These are phyloP conservation scores for Chrysotoxum bicinctum DNA, from an alignment of 2,888 invertebrate species.

Conservation along the genomic window DNA sequence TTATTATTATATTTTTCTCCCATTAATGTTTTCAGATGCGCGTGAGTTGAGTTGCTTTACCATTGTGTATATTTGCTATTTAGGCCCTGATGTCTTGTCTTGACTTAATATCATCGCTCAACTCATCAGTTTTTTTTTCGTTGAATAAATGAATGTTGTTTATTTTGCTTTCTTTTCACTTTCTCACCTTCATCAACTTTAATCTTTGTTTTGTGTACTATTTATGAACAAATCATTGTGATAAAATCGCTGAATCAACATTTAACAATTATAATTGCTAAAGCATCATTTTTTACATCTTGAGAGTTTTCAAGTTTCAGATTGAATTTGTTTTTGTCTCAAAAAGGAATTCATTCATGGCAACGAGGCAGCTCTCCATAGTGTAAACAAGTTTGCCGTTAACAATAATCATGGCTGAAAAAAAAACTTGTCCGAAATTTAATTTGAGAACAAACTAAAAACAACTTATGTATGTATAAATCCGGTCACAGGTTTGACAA, in stretches of 20 bases:
- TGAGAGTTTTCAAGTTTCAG: background rate
- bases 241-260: constrained; percentile 17
- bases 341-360: constrained; percentile 3
- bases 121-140: background rate
- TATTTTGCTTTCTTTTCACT: constrained; percentile 69
- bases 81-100: background rate
- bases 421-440: constrained; percentile 32
- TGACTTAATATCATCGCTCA: constrained; percentile 23
- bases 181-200: constrained; percentile 57
- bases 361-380: background rate
- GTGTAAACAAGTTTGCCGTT: constrained; percentile 18
- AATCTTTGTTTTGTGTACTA: background rate
- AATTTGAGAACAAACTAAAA: constrained; percentile 11
- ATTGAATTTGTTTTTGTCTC: background rate
- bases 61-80: constrained; percentile 53
- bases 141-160: constrained; percentile 9
- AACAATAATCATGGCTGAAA: constrained; percentile 10
- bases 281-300: background rate
- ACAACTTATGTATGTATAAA: constrained; percentile 43
- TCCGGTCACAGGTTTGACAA: constrained; percentile 42
- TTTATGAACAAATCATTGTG: constrained; percentile 18
- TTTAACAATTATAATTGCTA: background rate
- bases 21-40: constrained; percentile 29
- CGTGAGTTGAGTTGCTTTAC: constrained; percentile 32
- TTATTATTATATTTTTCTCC: constrained; percentile 17